Evolutionary conservation across 2,888 invertebrate species (phyloP), one percentile per base, ranked within the genome.

Genomic region (Parelbella ahira): DNA sequence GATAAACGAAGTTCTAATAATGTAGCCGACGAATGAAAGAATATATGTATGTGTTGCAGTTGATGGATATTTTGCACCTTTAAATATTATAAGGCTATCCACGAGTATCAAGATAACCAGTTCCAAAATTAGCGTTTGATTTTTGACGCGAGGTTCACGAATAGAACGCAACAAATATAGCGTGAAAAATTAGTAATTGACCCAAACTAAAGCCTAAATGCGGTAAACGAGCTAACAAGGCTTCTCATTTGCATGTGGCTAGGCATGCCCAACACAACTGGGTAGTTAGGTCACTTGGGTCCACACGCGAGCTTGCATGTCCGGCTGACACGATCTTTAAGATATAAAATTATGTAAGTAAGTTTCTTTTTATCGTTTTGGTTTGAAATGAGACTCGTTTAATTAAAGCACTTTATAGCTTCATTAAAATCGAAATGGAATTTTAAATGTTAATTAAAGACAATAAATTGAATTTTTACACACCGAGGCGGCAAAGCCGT

Each of bases 271-370:
- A 9, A 12, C 11, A 19, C 32, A 32, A 33, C 32, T 32, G 39
- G 41, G 41, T 33, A 33, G 37, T 29, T 49, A 51, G 56, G 57
- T 54, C 51, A 49, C 49, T 49, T 51, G 46, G 50, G 43, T 41
- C 13, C 28, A 32, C 60, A 60, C 60, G 59, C 60, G 44, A 58
- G 41, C 47, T 58, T 47, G 54, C 60, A 57, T 60, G 58, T 49
- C 47, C 32, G 29, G 13, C 28, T 28, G 44, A 46, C 54, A 48
- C 46, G 53, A 57, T 60, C 53, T 48, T 18, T 43, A 42, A 53
- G 50, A 55, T 56, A 59, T 50, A 49, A 41, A 48, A 45, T 39
- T 43, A 41, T 44, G 46, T 46, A 48, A 33, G 25, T 27, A 34
- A 23, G 19, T 39, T 41, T 27, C 41, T 10, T 27, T 34, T 27